Base-by-base conservation (phyloP, 1,140 invertebrate genomes). In the Apis cerana region DNA sequence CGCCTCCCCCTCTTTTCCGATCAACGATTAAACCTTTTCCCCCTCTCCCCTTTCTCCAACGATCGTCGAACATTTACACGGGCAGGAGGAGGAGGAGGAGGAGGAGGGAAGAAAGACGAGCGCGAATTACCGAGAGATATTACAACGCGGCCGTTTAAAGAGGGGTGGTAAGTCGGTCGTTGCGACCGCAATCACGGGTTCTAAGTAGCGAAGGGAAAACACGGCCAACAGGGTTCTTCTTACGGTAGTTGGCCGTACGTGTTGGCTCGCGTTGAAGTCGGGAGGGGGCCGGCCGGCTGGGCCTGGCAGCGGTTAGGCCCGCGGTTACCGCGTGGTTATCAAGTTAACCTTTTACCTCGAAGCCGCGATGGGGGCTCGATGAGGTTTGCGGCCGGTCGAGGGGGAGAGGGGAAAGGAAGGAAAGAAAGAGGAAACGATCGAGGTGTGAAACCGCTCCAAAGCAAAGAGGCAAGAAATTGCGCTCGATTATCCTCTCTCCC, bases 401-500 rank as follows among this genome's bases (percentile, higher is more conserved):
- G 70, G 86, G 77, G 74, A 80, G 85, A 52, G 48, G 15, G 13
- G 21, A 48, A 54, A 50, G 23, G 67, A 43, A 59, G 15, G 77
- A 65, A 59, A 48, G 77, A 72, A 70, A 76, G 77, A 80, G 81
- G 78, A 80, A 76, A 79, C 77, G 86, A 87, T 67, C 81, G 78
- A 91, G 93, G 93, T 93, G 93, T 93, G 92, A 94, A 93, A 94
- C 93, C 93, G 90, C 93, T 94, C 91, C 90, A 93, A 91, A 93
- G 93, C 92, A 93, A 93, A 93, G 92, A 94, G 92, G 87, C 88
- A 90, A 93, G 92, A 93, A 94, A 94, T 94, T 94, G 93, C 92
- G 92, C 90, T 86, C 91, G 92, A 94, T 94, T 94, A 94, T 94
- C 93, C 87, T 64, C 23, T 33, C 1, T 33, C 33, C 2, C 33